A percentile compares a stretch with the other conserved stretches of the same genome.
Evolutionary conservation across 2,113 vertebrate species (phyloP).

Genomic region (Laticauda laticaudata): DNA sequence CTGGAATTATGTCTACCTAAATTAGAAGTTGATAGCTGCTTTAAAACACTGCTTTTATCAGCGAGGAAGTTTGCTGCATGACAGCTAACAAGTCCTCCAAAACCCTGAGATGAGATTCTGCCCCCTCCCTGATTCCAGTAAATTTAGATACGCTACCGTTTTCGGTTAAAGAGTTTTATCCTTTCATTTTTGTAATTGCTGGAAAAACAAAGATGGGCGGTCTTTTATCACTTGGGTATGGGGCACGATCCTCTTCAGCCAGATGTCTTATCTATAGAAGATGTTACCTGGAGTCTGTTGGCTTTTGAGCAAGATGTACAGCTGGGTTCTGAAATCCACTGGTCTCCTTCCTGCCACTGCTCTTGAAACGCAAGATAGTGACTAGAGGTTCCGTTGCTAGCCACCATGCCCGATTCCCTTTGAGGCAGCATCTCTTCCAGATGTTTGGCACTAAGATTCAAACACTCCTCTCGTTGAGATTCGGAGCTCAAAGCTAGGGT

Average conservation of each 20-base stretch:
- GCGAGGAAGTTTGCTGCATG: constrained; percentile 31
- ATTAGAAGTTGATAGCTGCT: constrained; percentile 25
- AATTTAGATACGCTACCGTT: constrained; percentile 32
- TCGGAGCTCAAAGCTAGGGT: constrained; percentile 46
- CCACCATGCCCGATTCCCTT: constrained; percentile 31
- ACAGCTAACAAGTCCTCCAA: not conserved
- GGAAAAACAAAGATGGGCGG: constrained; percentile 19
- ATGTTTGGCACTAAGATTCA: constrained; percentile 56
- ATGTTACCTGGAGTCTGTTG: constrained; percentile 31
- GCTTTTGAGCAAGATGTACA: constrained; percentile 37
- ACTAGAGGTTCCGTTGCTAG: constrained; percentile 31
- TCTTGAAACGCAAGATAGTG: constrained; percentile 38
- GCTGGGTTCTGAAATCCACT: constrained; percentile 40
- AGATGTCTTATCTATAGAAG: not conserved
- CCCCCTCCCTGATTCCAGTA: constrained; percentile 49
- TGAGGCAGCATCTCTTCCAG: constrained; percentile 41
- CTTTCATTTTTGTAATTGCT: constrained; percentile 37
- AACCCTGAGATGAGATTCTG: constrained; percentile 24
- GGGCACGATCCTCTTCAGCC: constrained; percentile 15
- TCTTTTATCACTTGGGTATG: not conserved
- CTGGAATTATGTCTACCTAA: constrained; percentile 30
- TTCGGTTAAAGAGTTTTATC: constrained; percentile 47
- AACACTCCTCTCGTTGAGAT: constrained; percentile 41
- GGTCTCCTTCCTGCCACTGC: constrained; percentile 28
- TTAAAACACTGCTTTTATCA: constrained; percentile 54